Evolutionary conservation across 2,113 vertebrate genomes (phyloP).

Genomic region (Oxygymnocypris stewartii): DNA sequence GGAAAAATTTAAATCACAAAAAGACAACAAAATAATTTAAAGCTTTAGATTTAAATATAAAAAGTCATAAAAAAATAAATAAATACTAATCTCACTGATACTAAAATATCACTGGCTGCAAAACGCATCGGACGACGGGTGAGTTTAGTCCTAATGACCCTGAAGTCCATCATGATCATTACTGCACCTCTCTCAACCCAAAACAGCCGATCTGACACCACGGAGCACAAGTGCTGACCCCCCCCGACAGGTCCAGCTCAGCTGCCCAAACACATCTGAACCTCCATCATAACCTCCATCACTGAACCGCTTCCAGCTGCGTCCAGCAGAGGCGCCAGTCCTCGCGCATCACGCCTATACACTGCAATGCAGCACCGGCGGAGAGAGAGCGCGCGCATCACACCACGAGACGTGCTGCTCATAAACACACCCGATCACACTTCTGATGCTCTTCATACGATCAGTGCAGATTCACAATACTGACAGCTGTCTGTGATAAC

Average conservation of each 20-base stretch:
- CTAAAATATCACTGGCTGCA: background rate
- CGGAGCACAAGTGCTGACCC: background rate
- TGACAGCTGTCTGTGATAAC: background rate
- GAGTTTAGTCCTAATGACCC: background rate
- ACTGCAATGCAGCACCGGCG: constrained; percentile 78
- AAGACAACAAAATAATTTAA: too few species aligned
- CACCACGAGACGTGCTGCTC: background rate
- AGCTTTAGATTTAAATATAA: too few species aligned
- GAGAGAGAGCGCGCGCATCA: background rate
- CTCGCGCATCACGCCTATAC: constrained; percentile 49
- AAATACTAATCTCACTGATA: too few species aligned
- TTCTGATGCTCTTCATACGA: too few species aligned
- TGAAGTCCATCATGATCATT: background rate
- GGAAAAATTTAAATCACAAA: too few species aligned
- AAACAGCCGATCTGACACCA: background rate
- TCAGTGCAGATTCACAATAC: constrained; percentile 6
- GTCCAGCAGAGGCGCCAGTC: constrained; percentile 45
- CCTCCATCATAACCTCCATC: background rate
- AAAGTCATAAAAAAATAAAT: too few species aligned
- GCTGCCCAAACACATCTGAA: background rate
- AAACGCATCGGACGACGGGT: too few species aligned
- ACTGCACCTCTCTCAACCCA: background rate
- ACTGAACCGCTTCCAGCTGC: constrained; percentile 46
- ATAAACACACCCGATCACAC: background rate
- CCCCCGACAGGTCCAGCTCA: background rate